Evolutionary conservation across 2,888 invertebrate genomes (phyloP).

Genomic region (Myopa testacea): DNA sequence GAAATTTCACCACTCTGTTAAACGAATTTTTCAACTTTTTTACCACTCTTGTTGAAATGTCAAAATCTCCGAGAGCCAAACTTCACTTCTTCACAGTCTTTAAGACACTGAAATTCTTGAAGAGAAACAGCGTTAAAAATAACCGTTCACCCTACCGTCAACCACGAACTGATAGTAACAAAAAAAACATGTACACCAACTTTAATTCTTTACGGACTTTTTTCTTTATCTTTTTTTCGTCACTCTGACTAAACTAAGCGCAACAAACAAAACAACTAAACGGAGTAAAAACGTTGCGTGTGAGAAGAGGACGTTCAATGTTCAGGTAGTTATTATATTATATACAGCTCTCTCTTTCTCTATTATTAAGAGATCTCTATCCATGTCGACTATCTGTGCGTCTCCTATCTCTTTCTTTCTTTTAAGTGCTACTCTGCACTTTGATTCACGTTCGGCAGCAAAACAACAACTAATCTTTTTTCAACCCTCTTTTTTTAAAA

Average conservation of each 20-base stretch:
- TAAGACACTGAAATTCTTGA: conserved; percentile 29
- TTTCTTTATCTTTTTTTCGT: background rate
- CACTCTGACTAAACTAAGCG: background rate
- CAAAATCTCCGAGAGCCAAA: background rate
- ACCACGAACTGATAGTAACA: conserved; percentile 28
- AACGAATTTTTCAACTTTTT: no score
- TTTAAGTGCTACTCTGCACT: no score
- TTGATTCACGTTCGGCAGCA: no score
- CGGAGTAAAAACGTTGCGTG: no score
- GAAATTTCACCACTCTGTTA: no score
- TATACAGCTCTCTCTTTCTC: background rate
- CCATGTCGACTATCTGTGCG: no score
- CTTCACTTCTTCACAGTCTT: conserved; percentile 26
- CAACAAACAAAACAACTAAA: background rate
- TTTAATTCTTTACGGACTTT: conserved; percentile 21
- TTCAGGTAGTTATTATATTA: background rate
- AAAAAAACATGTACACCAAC: conserved; percentile 10
- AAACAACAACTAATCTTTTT: background rate
- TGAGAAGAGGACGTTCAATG: no score
- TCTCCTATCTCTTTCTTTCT: no score
- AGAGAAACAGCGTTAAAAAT: conserved; percentile 37
- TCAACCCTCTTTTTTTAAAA: background rate
- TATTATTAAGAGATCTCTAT: background rate
- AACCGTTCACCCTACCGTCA: conserved; percentile 51
- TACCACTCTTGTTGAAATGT: no score